Percentiles rank a stretch among this genome's conserved stretches.
phyloP scores from a whole-genome alignment of 2,888 invertebrate genomes.

The Nipponacmea schrenckii region DNA sequence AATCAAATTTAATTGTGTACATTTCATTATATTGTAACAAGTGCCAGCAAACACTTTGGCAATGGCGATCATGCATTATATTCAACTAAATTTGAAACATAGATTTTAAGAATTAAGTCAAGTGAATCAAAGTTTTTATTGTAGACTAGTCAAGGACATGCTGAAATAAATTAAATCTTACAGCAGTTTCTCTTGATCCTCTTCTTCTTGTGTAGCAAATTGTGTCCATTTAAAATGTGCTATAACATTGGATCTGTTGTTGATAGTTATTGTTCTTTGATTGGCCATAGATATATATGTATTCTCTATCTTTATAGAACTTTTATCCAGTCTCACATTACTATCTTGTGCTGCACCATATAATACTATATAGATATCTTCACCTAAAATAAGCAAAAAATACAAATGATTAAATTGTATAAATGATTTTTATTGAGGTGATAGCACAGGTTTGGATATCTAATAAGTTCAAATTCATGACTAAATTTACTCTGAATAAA shows the following conservation, averaged over 20 bases:
- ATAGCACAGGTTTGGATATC: too few species aligned
- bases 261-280: slow-evolving; percentile 64
- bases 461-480: too few species aligned
- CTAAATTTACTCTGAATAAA: too few species aligned
- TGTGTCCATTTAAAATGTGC: slow-evolving; percentile 67
- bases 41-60: too few species aligned
- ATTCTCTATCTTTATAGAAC: slow-evolving; percentile 65
- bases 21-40: too few species aligned
- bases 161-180: slow-evolving; percentile 29
- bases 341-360: slow-evolving; percentile 66
- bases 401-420: neutral
- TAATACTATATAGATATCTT: slow-evolving; percentile 61
- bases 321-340: slow-evolving; percentile 66
- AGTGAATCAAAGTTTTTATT: too few species aligned
- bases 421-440: neutral
- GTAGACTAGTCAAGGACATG: neutral
- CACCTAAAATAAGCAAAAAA: slow-evolving; percentile 48
- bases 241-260: slow-evolving; percentile 65
- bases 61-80: too few species aligned
- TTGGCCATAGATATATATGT: slow-evolving; percentile 68
- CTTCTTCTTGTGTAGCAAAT: slow-evolving; percentile 65
- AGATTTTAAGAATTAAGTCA: too few species aligned
- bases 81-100: too few species aligned
- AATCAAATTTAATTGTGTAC: too few species aligned
- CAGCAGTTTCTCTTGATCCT: slow-evolving; percentile 62